Conservation (phyloP, 2,113 vertebrate species). For the Fregetta grallaria region DNA sequence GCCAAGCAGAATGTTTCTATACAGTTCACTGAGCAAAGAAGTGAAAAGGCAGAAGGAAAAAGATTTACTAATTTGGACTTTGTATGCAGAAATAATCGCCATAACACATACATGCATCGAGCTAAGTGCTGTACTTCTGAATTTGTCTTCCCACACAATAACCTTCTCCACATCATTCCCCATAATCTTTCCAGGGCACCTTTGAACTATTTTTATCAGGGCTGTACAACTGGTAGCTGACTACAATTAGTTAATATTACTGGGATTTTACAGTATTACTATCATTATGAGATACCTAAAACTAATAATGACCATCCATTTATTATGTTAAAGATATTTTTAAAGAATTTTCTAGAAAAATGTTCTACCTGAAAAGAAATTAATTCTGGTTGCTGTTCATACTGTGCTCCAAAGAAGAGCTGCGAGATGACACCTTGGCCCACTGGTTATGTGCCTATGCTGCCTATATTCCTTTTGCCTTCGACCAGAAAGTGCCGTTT, state of each 20-base stretch:
- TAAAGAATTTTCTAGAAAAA: neutral
- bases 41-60: neutral
- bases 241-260: accelerated
- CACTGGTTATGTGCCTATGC: accelerated
- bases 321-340: neutral
- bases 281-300: neutral
- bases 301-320: neutral
- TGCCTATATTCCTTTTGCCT: neutral
- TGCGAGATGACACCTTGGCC: neutral
- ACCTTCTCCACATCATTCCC: neutral
- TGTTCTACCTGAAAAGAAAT: slow-evolving; percentile 5
- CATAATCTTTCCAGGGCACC: neutral
- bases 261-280: neutral
- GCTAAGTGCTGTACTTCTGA: slow-evolving; percentile 9
- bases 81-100: neutral
- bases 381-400: neutral
- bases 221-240: neutral
- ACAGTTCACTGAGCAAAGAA: slow-evolving; percentile 16
- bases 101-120: neutral
- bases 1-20: slow-evolving; percentile 22
- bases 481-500: neutral
- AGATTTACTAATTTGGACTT: slow-evolving; percentile 25
- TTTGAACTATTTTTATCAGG: neutral
- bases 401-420: neutral
- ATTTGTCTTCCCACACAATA: slow-evolving; percentile 7